Evolutionary conservation across 2,888 invertebrate species (phyloP), one percentile per base, ranked within the genome.

Genomic region (Colostygia pectinataria): DNA sequence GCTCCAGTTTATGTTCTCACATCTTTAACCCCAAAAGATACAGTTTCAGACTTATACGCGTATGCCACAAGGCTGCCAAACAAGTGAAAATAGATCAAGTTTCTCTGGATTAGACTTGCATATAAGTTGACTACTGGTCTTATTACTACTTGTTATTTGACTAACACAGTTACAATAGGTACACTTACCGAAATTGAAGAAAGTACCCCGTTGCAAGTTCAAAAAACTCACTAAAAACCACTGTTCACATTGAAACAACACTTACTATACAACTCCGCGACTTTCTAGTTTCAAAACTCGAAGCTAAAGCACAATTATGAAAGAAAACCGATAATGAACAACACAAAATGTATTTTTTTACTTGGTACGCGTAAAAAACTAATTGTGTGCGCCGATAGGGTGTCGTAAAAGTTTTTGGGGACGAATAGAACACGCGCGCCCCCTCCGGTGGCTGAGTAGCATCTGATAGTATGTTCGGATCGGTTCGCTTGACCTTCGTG

Each of bases 401-500:
- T 68, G 68, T 65, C 75, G 77, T 75, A 76, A 77, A 77, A 77
- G 73, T 77, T 77, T 74, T 63, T 65, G 56, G 52, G 53, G 44
- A 50, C 39, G 56, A 23, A 39, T n/a, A 52, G 23, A 48, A 55
- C 52, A 57, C 83, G 77, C 66, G 71, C 73, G 62, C 36, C 34
- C 70, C 7, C 55, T 28, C 10, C 59, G 43, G 40, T 24, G 43
- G 66, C 38, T 24, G 18, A 15, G 15, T 32, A 46, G 55, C 57
- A 60, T 60, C 54, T 63, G 55, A 60, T 55, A 58, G 64, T 34
- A 25, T 27, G 48, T 44, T 64, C 44, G 60, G 59, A 55, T 45
- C 48, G 42, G 56, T 58, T 59, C 57, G 59, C 45, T 72, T 87
- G 87, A 87, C 88, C 88, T 88, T 88, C 88, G 77, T 56, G 59